Evolutionary conservation across 2,797 vertebrate genomes (phyloP).

Genomic region (Acipenser oxyrinchus): DNA sequence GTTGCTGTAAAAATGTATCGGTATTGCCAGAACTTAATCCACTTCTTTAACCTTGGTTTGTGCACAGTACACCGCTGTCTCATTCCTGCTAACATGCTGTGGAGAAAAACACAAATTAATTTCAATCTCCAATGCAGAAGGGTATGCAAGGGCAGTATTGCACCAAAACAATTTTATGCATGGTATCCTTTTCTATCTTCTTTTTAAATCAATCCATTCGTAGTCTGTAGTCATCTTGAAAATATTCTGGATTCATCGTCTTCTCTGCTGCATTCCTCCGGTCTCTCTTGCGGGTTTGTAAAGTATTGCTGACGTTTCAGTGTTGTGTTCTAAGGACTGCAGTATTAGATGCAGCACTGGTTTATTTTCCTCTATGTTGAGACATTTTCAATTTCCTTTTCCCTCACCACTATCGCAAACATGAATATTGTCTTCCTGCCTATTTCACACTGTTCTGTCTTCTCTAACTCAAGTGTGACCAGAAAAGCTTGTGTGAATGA

Average conservation of each 20-base stretch:
- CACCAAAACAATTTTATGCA: no score
- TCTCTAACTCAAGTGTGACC: background rate
- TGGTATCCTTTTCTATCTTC: no score
- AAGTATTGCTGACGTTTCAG: background rate
- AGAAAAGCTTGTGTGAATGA: background rate
- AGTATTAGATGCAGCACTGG: background rate
- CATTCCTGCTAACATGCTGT: no score
- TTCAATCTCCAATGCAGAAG: no score
- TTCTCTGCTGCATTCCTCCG: background rate
- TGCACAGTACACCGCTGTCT: no score
- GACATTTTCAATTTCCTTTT: background rate
- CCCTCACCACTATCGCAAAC: background rate
- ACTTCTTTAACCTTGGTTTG: no score
- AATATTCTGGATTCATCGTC: background rate
- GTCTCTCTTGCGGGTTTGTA: background rate
- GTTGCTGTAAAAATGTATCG: no score
- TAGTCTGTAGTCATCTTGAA: no score
- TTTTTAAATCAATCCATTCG: no score
- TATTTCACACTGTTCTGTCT: background rate
- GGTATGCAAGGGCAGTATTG: no score
- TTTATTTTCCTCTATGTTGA: background rate
- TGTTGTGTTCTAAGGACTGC: background rate
- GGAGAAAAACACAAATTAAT: no score
- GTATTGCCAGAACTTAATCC: no score
- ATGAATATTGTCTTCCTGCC: background rate